phyloP scores from a whole-genome alignment of 2,113 vertebrate species.

The Illadopsis cleaveri region DNA sequence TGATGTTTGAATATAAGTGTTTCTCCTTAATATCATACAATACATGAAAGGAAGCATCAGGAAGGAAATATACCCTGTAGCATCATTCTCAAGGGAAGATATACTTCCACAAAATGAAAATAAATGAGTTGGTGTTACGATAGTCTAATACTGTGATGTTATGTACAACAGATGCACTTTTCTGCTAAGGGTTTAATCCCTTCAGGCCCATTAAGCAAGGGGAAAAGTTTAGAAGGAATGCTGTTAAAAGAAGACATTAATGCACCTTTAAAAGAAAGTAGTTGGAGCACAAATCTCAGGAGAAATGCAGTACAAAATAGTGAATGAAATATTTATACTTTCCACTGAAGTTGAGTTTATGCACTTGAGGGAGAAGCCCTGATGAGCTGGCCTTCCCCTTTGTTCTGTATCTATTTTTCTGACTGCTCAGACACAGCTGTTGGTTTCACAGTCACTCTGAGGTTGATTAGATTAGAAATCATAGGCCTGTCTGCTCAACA shows the following conservation, averaged over 20 bases:
- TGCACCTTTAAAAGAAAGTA: constrained; percentile 63
- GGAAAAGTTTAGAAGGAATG: constrained; percentile 33
- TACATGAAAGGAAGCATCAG: constrained; percentile 21
- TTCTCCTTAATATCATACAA: constrained; percentile 11
- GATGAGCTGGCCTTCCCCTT: constrained; percentile 69
- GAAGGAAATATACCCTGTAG: constrained; percentile 25
- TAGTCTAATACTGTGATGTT: constrained; percentile 47
- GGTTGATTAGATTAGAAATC: constrained; percentile 72
- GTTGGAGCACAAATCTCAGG: constrained; percentile 46
- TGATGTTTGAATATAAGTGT: background rate
- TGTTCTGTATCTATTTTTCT: constrained; percentile 73
- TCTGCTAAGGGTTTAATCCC: constrained; percentile 49
- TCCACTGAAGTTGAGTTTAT: constrained; percentile 50
- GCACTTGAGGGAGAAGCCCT: constrained; percentile 57
- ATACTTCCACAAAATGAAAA: constrained; percentile 56
- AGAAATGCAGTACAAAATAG: constrained; percentile 68
- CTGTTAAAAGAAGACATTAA: constrained; percentile 55
- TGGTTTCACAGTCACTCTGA: constrained; percentile 59
- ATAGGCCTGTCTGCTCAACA: constrained; percentile 47
- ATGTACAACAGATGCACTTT: constrained; percentile 47
- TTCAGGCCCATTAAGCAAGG: constrained; percentile 47
- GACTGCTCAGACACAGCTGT: constrained; percentile 66
- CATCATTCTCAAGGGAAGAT: constrained; percentile 13
- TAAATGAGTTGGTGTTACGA: constrained; percentile 49
- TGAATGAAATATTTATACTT: constrained; percentile 78